Evolutionary conservation across 2,888 invertebrate genomes (phyloP), one percentile per base, ranked within the genome.

Genomic region (Andrena praecox): DNA sequence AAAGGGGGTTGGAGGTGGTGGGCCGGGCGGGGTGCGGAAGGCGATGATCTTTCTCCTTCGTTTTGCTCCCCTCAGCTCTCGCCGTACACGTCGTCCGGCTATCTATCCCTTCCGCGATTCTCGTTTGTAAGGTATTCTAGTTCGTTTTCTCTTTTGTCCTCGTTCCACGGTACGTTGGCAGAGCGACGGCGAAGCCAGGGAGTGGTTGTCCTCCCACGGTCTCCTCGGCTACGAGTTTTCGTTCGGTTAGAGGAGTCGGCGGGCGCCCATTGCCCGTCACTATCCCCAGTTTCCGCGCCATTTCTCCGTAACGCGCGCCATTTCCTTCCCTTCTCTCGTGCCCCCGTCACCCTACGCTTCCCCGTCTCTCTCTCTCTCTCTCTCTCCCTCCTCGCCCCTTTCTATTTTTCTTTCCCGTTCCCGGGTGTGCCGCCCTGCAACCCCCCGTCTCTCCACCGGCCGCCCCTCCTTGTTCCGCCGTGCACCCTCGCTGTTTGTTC

Each of bases 201-300:
- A 80, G 80, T 80, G 80, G 80, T 87, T 84, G 89, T 91, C 92
- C 92, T 91, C 91, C 91, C 91, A 92, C 91, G 91, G 87, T 86
- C 87, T 88, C 87, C 85, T 82, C 83, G 87, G 85, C 69, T 85
- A 85, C 87, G 85, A 86, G 89, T 88, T 89, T 88, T 89, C 89
- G 89, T 89, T 90, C 88, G 87, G 86, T 84, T 89, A 87, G 89
- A 87, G 84, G 89, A 89, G 88, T 88, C 89, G 85, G 84, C 87
- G 78, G 87, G 89, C 89, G 87, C 90, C 89, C 93, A 93, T 93
- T 92, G 92, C 92, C 90, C 91, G 91, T 93, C 93, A 92, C 94
- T 93, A 93, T 94, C 93, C 94, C 92, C 91, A 91, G 91, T 94
- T 94, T 94, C 94, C 93, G 92, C 93, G 92, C 94, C 94, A 94